Evolutionary conservation across 1,140 invertebrate genomes (phyloP).

Genomic region (Nasonia longicornis): DNA sequence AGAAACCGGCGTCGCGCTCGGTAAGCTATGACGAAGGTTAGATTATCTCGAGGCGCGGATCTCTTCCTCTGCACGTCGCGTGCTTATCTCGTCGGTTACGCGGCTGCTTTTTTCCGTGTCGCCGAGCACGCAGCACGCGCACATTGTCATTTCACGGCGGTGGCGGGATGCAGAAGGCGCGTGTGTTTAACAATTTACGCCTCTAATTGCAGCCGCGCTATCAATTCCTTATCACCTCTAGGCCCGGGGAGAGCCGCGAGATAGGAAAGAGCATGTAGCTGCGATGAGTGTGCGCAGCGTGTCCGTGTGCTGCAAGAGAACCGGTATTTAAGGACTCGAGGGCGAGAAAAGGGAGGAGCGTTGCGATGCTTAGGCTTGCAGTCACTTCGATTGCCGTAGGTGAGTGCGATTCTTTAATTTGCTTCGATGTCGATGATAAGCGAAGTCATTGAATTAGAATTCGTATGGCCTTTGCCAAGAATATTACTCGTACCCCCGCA

Average conservation of each 20-base stretch:
- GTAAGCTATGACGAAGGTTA: constrained; percentile 68
- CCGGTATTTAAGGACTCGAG: constrained; percentile 18
- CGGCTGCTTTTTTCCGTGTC: constrained; percentile 42
- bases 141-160: constrained; percentile 60
- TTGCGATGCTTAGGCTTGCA: too few species aligned
- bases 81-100: constrained; percentile 45
- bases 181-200: constrained; percentile 38
- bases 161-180: constrained; percentile 6
- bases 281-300: background rate
- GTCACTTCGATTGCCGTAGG: too few species aligned
- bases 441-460: too few species aligned
- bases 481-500: too few species aligned
- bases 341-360: background rate
- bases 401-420: too few species aligned
- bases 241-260: background rate
- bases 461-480: too few species aligned
- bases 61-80: constrained; percentile 63
- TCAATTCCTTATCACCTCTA: constrained; percentile 27
- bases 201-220: constrained; percentile 41
- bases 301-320: background rate
- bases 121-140: constrained; percentile 36
- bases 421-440: too few species aligned
- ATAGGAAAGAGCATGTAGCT: background rate
- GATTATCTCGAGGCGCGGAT: constrained; percentile 62
- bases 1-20: constrained; percentile 62